Evolutionary conservation across 53 echinoderm and acorn worm genomes (phyloP).

Genomic region (Paracentrotus lividus): DNA sequence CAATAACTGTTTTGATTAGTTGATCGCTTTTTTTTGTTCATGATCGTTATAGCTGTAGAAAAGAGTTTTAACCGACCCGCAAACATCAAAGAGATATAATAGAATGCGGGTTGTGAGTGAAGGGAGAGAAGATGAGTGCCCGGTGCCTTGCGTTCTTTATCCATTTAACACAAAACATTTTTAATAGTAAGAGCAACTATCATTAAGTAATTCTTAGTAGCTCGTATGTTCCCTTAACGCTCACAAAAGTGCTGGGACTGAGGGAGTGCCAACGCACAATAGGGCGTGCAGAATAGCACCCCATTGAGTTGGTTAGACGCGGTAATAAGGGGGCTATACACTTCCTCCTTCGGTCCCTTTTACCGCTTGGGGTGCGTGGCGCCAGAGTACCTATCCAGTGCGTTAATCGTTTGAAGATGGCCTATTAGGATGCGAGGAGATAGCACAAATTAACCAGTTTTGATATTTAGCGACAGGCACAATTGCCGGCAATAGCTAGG

Average conservation of each 20-base stretch:
- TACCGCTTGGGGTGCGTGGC: conserved; percentile 21
- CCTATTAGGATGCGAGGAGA: background rate
- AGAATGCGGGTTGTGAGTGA: background rate
- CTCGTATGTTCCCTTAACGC: conserved; percentile 51
- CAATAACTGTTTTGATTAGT: conserved; percentile 63
- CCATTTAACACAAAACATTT: conserved; percentile 55
- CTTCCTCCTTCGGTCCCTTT: conserved; percentile 34
- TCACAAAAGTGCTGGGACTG: conserved; percentile 4
- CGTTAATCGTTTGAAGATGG: background rate
- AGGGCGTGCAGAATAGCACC: conserved; percentile 52
- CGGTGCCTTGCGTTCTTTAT: conserved; percentile 9
- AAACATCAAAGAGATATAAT: conserved; percentile 69
- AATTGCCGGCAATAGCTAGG: background rate
- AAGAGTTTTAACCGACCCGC: conserved; percentile 49
- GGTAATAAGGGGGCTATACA: conserved; percentile 53
- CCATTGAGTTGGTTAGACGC: conserved; percentile 36
- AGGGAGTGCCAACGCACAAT: conserved; percentile 11
- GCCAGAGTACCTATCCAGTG: conserved; percentile 12
- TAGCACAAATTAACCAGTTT: conserved; percentile 59
- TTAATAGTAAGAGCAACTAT: conserved; percentile 67
- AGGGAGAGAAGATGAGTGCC: background rate
- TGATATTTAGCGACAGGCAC: conserved; percentile 48
- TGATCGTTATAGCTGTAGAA: conserved; percentile 61
- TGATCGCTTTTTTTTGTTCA: conserved; percentile 38
- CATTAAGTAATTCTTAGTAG: conserved; percentile 64